Evolutionary conservation across 2,888 invertebrate species (phyloP).

Genomic region (Venusia cambrica): DNA sequence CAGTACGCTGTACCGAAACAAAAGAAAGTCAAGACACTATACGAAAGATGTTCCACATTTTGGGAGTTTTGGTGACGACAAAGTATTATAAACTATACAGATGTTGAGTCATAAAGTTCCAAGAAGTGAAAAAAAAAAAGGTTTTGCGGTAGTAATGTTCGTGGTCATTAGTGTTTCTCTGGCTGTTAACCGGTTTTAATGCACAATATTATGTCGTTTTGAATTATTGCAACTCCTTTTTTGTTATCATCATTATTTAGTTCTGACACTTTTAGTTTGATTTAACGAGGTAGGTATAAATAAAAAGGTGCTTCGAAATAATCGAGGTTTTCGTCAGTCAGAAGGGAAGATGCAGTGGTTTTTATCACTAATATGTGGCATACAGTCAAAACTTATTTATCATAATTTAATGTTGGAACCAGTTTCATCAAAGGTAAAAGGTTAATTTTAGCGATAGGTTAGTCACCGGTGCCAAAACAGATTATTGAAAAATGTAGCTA

Average conservation of each 20-base stretch:
- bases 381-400: too few species aligned
- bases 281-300: conserved; percentile 18
- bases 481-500: too few species aligned
- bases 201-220: conserved; percentile 46
- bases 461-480: too few species aligned
- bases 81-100: conserved; percentile 58
- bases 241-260: conserved; percentile 48
- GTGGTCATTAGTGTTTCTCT: conserved; percentile 56
- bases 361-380: too few species aligned
- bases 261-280: conserved; percentile 25
- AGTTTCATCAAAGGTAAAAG: too few species aligned
- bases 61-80: conserved; percentile 35
- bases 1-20: conserved; percentile 50
- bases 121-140: conserved; percentile 59
- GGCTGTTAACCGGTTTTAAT: conserved; percentile 34
- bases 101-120: conserved; percentile 60
- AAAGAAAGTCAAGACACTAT: conserved; percentile 51
- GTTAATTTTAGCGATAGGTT: too few species aligned
- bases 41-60: conserved; percentile 14
- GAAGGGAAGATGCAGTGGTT: too few species aligned
- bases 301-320: too few species aligned
- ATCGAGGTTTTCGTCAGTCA: too few species aligned
- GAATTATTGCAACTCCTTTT: conserved; percentile 50
- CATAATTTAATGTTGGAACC: too few species aligned
- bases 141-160: conserved; percentile 49